These are phyloP conservation scores for Rhabditophanes sp. DNA, from an alignment of 2,888 invertebrate species.

Conservation along the genomic window DNA sequence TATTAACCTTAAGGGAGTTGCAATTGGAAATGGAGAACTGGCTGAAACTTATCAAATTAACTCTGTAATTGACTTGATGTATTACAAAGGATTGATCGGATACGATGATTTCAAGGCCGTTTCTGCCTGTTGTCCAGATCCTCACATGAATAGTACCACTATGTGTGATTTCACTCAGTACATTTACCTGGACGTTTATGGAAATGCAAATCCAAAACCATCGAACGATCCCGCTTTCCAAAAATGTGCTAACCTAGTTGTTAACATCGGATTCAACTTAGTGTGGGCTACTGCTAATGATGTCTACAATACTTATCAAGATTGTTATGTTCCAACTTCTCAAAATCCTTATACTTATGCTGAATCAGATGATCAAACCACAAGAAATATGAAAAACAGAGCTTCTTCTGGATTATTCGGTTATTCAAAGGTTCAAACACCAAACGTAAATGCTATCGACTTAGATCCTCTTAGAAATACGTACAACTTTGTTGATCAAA, in stretches of 20 bases:
- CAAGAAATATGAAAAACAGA: too few species aligned
- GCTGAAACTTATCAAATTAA: conserved; percentile 23
- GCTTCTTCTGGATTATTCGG: too few species aligned
- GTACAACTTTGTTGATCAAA: too few species aligned
- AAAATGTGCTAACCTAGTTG: conserved; percentile 9
- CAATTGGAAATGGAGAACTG: conserved; percentile 39
- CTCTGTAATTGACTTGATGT: conserved; percentile 16
- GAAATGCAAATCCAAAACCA: conserved; percentile 17
- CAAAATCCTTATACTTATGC: too few species aligned
- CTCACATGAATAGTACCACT: too few species aligned
- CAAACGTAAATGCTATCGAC: too few species aligned
- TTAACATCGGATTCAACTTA: conserved; percentile 11
- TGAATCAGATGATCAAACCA: too few species aligned
- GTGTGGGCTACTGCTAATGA: conserved; percentile 14
- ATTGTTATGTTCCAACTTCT: conserved; percentile 18
- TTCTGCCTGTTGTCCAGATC: too few species aligned
- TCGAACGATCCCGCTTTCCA: conserved; percentile 4
- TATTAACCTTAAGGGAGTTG: conserved; percentile 30
- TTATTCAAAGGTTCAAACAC: too few species aligned
- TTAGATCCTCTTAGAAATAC: too few species aligned
- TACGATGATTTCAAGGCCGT: too few species aligned
- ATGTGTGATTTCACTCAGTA: conserved; percentile 16
- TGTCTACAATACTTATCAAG: conserved; percentile 18
- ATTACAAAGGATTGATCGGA: conserved; percentile 19
- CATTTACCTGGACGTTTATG: conserved; percentile 21